Base-by-base conservation (phyloP, 2,113 vertebrate genomes). In the Notothenia rossii region DNA sequence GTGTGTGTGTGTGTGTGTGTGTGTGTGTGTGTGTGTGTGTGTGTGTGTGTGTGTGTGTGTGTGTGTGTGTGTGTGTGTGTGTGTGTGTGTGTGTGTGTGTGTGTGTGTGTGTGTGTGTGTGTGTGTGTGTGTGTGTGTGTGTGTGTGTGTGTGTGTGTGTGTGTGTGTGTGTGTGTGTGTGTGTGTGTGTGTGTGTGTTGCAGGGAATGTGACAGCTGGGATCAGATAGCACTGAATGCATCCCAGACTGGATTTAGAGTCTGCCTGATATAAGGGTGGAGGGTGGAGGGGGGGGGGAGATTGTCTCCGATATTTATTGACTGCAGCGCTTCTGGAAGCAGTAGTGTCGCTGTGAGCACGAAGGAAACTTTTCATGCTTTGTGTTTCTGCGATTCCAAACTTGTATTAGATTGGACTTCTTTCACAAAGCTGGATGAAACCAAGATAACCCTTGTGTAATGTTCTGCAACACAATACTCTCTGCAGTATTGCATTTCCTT, bases 211-310 rank as follows among this genome's bases (percentile, higher is more conserved):
- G 86, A 84, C 86, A 79, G 77, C 72, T 22, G 66, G 84, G 83
- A 92, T 91, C 89, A 88, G 91, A 93, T 92, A 90, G 86, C 75
- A 43, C 62, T 65, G 88, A 90, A 92, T 88, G 82, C 65, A 81
- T 75, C 81, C 85, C 81, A 81, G 79, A 77, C 85, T 83, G 90
- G 82, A 92, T 92, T 92, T 91, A 89, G 80, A 86, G 89, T 72
- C 74, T 70, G 74, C 4, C 85, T 85, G 84, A 90, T 89, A 86
- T 67, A 64, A 78, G 36, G 71, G 53, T 66, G 78, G 78, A 79
- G 83, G 59, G n/a, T n/a, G 29, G 69, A 5, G 33, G 33, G 53
- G 45, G n/a, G 25, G 25, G 25, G 56, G 62, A 86, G 86, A 91
- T 88, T 75, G 83, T 88, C 84, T 91, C 61, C 75, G 85, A 91